These are phyloP conservation scores for Silurus glanis DNA, from an alignment of 2,113 vertebrate genomes.

Conservation along the genomic window DNA sequence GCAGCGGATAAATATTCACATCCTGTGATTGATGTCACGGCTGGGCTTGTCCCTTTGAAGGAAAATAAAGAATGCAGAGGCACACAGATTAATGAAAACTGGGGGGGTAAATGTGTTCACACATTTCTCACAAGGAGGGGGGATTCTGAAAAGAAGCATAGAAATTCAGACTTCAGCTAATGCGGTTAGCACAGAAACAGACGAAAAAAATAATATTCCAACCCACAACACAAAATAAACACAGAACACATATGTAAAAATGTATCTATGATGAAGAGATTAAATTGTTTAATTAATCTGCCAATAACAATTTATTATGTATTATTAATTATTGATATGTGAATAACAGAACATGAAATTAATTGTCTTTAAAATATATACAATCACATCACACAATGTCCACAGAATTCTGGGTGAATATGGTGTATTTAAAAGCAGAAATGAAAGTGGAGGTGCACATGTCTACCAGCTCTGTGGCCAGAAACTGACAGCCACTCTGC, in stretches of 20 bases:
- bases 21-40: constrained; percentile 78
- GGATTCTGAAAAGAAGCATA: constrained; percentile 59
- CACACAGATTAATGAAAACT: constrained; percentile 72
- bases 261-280: not conserved
- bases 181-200: constrained; percentile 42
- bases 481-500: constrained; percentile 17
- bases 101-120: constrained; percentile 57
- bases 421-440: not conserved
- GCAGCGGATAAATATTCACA: constrained; percentile 76
- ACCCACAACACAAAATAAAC: not conserved
- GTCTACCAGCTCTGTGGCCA: constrained; percentile 22
- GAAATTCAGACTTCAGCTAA: constrained; percentile 60
- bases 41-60: constrained; percentile 76
- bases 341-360: not conserved
- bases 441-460: not conserved
- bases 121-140: constrained; percentile 55
- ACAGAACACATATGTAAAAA: not conserved
- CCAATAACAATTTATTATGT: not conserved
- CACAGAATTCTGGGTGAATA: not conserved
- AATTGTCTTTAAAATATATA: not conserved
- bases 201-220: not conserved
- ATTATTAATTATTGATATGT: not conserved
- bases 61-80: constrained; percentile 76
- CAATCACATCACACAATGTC: not conserved
- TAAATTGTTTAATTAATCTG: not conserved